Evolutionary conservation across 2,797 vertebrate genomes (phyloP).

Genomic region (Corythornis leucogaster): DNA sequence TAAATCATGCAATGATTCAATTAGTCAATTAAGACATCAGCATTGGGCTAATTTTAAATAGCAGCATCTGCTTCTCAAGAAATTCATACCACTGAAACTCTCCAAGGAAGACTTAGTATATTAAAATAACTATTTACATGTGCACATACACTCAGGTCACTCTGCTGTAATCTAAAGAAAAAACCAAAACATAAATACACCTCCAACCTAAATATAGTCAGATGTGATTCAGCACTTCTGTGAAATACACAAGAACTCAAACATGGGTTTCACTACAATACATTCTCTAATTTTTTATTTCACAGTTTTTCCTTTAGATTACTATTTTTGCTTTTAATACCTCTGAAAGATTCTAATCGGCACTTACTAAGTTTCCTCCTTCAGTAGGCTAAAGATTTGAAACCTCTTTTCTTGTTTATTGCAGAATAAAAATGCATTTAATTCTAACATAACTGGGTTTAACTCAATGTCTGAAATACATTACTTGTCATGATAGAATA

Average conservation of each 20-base stretch:
- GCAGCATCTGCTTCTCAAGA: not conserved
- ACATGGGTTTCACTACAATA: conserved; percentile 39
- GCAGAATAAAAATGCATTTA: not conserved
- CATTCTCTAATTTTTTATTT: conserved; percentile 52
- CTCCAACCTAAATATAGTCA: conserved; percentile 57
- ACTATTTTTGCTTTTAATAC: not conserved
- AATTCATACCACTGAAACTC: not conserved
- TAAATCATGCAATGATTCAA: not conserved
- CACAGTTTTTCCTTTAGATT: conserved; percentile 21
- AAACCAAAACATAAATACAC: not conserved
- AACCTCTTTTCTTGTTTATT: not conserved
- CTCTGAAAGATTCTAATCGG: not conserved
- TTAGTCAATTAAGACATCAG: conserved; percentile 35
- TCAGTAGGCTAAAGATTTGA: not conserved
- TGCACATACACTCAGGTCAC: conserved; percentile 26
- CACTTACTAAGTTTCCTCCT: not conserved
- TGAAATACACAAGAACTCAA: conserved; percentile 52
- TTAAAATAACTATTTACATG: not conserved
- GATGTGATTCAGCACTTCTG: conserved; percentile 28
- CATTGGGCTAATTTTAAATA: conserved; percentile 37
- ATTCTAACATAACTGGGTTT: not conserved
- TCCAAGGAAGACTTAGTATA: not conserved
- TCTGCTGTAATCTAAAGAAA: conserved; percentile 42
- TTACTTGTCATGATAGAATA: not conserved
- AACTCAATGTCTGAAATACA: not conserved